Conservation (phyloP, 1,140 invertebrate genomes). For the Mercenaria mercenaria region DNA sequence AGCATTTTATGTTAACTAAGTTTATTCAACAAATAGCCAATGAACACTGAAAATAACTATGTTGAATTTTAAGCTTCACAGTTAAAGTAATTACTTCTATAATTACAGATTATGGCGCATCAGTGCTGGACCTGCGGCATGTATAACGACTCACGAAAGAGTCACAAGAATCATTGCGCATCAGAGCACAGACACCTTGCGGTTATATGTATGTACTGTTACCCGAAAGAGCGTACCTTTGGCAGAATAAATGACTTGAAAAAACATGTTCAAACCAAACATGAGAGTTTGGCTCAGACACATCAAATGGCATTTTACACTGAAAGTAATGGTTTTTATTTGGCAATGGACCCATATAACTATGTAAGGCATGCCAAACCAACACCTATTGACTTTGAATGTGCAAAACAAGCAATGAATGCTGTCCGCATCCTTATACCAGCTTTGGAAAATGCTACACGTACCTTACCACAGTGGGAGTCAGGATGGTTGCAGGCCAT, state of each 20-base stretch:
- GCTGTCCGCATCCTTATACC: background rate
- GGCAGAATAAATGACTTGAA: background rate
- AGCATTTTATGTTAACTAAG: too few relatives aligned
- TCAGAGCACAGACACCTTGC: background rate
- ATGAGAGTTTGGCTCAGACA: background rate
- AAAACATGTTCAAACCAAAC: background rate
- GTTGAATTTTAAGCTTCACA: background rate
- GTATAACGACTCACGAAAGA: background rate
- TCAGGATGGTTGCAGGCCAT: background rate
- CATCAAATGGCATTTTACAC: background rate
- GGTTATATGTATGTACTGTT: background rate
- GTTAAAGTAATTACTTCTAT: background rate
- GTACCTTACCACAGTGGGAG: background rate
- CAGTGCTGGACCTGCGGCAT: too few relatives aligned
- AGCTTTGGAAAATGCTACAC: background rate
- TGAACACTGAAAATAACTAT: background rate
- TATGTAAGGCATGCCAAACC: background rate
- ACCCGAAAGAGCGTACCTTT: background rate
- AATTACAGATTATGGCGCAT: too few relatives aligned
- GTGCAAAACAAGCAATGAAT: background rate
- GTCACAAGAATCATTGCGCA: background rate
- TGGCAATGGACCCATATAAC: background rate
- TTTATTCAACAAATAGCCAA: too few relatives aligned
- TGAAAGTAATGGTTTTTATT: background rate
- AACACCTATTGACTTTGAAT: background rate